Evolutionary conservation across 2,888 invertebrate species (phyloP).

Genomic region (Oscheius sp.): DNA sequence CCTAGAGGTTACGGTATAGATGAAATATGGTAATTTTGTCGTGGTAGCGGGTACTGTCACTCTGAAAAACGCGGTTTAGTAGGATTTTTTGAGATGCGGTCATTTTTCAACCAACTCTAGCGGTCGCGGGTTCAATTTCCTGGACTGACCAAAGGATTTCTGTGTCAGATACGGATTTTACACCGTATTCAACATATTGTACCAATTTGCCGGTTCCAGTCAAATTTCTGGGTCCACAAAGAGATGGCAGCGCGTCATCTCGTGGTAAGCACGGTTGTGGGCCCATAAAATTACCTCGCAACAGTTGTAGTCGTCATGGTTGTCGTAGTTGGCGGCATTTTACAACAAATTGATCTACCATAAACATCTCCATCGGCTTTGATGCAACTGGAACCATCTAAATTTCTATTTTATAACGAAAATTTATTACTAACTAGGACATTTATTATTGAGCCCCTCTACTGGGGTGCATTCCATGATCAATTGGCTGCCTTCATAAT

Average conservation of each 20-base stretch:
- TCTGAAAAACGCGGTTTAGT: no score
- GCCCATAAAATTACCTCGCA: slow-evolving; percentile 2
- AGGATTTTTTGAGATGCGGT: no score
- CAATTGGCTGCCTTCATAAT: slow-evolving; percentile 53
- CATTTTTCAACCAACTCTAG: no score
- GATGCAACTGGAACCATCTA: slow-evolving; percentile 41
- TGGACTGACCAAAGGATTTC: no score
- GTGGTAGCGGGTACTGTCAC: background rate
- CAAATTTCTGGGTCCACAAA: no score
- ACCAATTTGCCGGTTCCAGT: no score
- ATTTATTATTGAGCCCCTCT: slow-evolving; percentile 42
- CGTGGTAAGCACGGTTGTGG: no score
- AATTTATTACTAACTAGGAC: slow-evolving; percentile 46
- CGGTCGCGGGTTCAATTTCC: no score
- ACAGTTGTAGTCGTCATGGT: slow-evolving; percentile 12
- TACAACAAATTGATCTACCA: slow-evolving; percentile 48
- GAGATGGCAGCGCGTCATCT: no score
- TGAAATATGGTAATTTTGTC: background rate
- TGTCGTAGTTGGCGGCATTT: slow-evolving; percentile 46
- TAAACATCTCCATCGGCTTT: slow-evolving; percentile 45
- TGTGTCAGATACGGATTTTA: no score
- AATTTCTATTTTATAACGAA: background rate
- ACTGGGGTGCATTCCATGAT: slow-evolving; percentile 54
- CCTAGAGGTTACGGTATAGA: slow-evolving; percentile 31
- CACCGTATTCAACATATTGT: no score